Evolutionary conservation across 2,888 invertebrate genomes (phyloP), one percentile per base, ranked within the genome.

Genomic region (Trissolcus japonicus): DNA sequence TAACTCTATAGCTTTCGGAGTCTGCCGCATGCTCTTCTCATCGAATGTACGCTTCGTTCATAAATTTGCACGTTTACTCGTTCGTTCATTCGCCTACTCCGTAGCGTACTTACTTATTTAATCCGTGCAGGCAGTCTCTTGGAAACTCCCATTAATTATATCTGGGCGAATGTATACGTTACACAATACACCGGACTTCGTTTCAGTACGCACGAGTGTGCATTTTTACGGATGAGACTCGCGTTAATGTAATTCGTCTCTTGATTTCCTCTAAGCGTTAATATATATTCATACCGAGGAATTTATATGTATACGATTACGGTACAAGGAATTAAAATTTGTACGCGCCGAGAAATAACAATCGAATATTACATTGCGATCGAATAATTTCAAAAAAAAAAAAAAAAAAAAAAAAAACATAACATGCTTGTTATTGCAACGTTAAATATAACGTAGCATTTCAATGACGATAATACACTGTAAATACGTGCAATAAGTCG

Each of bases 101-200:
- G 71, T 63, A 63, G 63, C 60, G 59, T 69, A 69, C 69, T 75
- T 57, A 69, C 76, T 75, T 69, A 73, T 66, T 78, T 75, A 68
- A 66, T 73, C 76, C 72, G 62, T 65, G 72, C 65, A 75, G 71
- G 76, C 76, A 76, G 76, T 76, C 76, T 71, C 76, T 71, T 76
- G 76, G 76, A 76, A 76, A 76, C 71, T 76, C 71, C 71, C 66
- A 77, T 72, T 68, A 77, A 73, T 73, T 73, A 77, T 77, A 72
- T 71, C 71, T 76, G 62, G 62, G 67, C 51, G 71, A 66, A 55
- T 60, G 50, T 76, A 71, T 61, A 71, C 76, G 61, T 67, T 72
- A 67, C 72, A 72, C 72, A 72, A 76, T 76, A 66, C 50, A 76
- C 66, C 76, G 76, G 72, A 72, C 72, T 67, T 76, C 67, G 67